phyloP scores from a whole-genome alignment of 2,113 vertebrate species.

The Pterocles orientalis region DNA sequence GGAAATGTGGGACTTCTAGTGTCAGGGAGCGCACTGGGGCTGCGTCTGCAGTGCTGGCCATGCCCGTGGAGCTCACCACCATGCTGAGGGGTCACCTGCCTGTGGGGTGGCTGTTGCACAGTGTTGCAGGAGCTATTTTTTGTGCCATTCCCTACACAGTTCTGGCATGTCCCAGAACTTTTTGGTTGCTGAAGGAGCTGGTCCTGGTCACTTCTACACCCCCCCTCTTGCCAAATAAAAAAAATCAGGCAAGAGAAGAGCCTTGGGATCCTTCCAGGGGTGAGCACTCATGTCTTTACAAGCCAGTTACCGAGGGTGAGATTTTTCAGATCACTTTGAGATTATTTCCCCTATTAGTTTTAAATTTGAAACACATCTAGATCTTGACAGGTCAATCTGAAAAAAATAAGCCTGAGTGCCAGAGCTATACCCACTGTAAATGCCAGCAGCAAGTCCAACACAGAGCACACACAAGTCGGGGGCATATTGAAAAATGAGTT shows the following conservation, averaged over 20 bases:
- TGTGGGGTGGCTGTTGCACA: background rate
- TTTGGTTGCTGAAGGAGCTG: background rate
- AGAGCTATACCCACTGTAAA: background rate
- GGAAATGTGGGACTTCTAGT: background rate
- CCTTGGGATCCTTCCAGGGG: background rate
- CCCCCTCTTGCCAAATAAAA: background rate
- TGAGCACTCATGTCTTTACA: background rate
- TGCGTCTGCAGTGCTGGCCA: rapidly evolving
- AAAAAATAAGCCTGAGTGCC: too few species aligned
- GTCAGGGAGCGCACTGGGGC: background rate
- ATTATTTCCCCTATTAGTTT: background rate
- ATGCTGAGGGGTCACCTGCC: rapidly evolving
- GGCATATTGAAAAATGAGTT: background rate
- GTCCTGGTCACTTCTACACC: rapidly evolving
- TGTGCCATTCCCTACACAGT: rapidly evolving
- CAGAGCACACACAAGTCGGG: background rate
- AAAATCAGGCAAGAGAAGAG: too few species aligned
- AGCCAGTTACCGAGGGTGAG: too few species aligned
- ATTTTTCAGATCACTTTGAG: rapidly evolving
- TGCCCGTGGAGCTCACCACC: rapidly evolving
- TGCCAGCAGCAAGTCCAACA: background rate
- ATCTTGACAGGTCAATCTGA: too few species aligned
- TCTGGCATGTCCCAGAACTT: background rate
- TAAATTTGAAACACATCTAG: too few species aligned
- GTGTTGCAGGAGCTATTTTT: background rate